These are phyloP conservation scores for Penaeus indicus DNA, from an alignment of 1,140 invertebrate species.

Conservation along the genomic window DNA sequence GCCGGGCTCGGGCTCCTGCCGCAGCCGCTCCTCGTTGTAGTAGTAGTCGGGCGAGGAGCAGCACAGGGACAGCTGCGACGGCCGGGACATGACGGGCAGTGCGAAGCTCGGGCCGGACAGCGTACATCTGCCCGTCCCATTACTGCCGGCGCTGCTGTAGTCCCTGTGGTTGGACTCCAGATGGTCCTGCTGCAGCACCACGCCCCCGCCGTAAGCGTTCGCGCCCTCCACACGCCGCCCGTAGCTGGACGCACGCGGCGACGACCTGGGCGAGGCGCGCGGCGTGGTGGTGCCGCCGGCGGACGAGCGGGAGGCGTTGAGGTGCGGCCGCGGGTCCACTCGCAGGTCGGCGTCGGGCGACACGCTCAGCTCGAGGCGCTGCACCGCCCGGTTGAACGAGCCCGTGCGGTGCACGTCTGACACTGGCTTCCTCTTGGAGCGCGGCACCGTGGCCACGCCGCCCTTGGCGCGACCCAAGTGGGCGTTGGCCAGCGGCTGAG, in stretches of 20 bases:
- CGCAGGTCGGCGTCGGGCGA: neutral
- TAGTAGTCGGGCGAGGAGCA: slow-evolving; percentile 53
- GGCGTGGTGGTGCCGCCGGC: slow-evolving; percentile 27
- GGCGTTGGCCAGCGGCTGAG: slow-evolving; percentile 36
- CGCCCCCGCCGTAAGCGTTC: neutral
- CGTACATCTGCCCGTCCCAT: slow-evolving; percentile 29
- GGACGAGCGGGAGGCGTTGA: neutral
- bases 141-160: slow-evolving; percentile 1
- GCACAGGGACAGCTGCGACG: slow-evolving; percentile 55
- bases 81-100: slow-evolving; percentile 37
- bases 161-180: slow-evolving; percentile 21
- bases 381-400: slow-evolving; percentile 10
- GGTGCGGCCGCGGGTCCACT: neutral
- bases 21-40: slow-evolving; percentile 55
- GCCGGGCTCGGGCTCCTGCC: slow-evolving; percentile 62
- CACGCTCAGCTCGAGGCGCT: slow-evolving; percentile 27
- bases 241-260: neutral
- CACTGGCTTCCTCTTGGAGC: neutral
- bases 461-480: neutral
- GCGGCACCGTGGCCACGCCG: neutral
- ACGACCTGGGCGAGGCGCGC: slow-evolving; percentile 37
- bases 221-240: slow-evolving; percentile 27
- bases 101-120: slow-evolving; percentile 4
- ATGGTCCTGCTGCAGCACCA: slow-evolving; percentile 2
- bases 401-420: neutral